phyloP scores from a whole-genome alignment of 2,113 vertebrate species.

The Rattus norvegicus region DNA sequence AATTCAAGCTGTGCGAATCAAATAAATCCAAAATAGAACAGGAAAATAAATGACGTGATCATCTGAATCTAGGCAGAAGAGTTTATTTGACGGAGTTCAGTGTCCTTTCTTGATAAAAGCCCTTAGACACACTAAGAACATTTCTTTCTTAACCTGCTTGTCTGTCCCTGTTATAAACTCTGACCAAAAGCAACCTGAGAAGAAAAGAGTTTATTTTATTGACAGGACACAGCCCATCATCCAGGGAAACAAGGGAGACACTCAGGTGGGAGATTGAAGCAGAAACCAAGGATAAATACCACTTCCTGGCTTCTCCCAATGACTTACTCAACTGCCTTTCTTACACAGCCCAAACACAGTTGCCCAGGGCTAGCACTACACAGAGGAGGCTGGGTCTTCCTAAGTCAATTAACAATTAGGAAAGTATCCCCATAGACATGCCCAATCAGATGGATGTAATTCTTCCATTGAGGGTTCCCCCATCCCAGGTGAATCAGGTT shows the following conservation, averaged over 20 bases:
- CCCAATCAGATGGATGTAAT: background rate
- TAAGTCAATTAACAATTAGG: background rate
- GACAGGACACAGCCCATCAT: background rate
- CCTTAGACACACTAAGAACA: background rate
- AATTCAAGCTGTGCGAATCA: too few relatives aligned
- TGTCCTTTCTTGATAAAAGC: background rate
- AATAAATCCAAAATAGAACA: background rate
- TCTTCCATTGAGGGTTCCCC: background rate
- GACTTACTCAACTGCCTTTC: background rate
- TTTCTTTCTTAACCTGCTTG: background rate
- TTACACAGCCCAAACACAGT: background rate
- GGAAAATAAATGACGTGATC: background rate
- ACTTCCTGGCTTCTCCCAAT: background rate
- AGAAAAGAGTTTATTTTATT: background rate
- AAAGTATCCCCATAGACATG: background rate
- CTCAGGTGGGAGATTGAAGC: fast-evolving
- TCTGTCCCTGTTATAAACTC: background rate
- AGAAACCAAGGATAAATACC: background rate
- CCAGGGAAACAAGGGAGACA: background rate
- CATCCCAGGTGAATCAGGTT: background rate
- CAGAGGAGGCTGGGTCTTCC: background rate
- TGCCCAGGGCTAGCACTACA: background rate
- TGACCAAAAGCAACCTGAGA: background rate
- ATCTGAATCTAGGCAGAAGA: background rate
- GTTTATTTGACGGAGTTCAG: background rate